phyloP scores from a whole-genome alignment of 2,113 vertebrate species.

The Harpagus bidentatus region DNA sequence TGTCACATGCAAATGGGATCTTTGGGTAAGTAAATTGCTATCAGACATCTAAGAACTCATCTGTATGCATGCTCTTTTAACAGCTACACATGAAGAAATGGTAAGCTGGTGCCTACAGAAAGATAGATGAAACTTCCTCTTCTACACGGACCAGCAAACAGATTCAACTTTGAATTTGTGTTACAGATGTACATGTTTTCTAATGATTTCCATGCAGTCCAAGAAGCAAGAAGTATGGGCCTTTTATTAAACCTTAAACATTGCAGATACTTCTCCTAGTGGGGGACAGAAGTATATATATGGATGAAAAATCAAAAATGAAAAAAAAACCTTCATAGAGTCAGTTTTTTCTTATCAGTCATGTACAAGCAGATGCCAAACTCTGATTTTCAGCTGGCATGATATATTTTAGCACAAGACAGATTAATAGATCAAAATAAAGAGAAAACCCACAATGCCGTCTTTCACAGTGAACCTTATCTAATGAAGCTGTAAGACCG shows the following conservation, averaged over 20 bases:
- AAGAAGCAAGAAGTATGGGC: not conserved
- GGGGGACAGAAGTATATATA: not conserved
- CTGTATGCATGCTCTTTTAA: not conserved
- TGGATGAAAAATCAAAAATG: not conserved
- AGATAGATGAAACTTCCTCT: not conserved
- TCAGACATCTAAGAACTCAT: constrained; percentile 14
- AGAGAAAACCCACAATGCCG: not conserved
- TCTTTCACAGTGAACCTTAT: not conserved
- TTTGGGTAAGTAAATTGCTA: constrained; percentile 25
- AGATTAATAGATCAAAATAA: not conserved
- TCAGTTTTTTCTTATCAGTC: not conserved
- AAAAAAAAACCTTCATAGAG: not conserved
- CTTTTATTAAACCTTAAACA: not conserved
- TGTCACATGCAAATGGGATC: constrained; percentile 10
- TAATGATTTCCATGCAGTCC: not conserved
- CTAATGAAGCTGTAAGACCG: not conserved
- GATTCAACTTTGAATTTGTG: not conserved
- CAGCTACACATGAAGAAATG: not conserved
- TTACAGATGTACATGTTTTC: not conserved
- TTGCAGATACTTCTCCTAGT: not conserved
- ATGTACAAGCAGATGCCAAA: not conserved
- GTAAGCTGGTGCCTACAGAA: not conserved
- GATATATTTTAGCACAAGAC: not conserved
- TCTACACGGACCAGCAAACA: not conserved
- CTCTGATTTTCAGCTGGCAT: not conserved